These are phyloP conservation scores for Mustela nigripes DNA, from an alignment of 2,113 vertebrate genomes.

Conservation along the genomic window DNA sequence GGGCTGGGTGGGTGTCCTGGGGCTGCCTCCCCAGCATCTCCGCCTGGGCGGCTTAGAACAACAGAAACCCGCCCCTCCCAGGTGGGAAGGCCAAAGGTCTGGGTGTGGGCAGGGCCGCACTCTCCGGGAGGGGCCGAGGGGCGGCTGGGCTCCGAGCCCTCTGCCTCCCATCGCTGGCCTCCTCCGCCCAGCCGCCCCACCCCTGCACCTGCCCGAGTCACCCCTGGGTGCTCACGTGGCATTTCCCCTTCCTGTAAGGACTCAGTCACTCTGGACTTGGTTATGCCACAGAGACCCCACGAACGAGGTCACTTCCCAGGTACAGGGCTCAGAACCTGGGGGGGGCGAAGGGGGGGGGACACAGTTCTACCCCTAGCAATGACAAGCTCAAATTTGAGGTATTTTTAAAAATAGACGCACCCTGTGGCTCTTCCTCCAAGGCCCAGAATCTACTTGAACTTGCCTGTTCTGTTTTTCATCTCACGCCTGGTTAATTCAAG, in stretches of 20 bases:
- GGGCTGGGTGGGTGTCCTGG: accelerated
- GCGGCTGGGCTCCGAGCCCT: background rate
- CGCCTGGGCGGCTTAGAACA: background rate
- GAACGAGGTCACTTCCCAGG: too few relatives aligned
- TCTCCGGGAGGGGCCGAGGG: accelerated
- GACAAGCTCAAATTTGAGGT: accelerated
- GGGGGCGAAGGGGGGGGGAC: accelerated
- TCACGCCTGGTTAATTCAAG: background rate
- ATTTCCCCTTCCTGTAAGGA: background rate
- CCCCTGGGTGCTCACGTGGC: background rate
- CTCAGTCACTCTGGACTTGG: too few relatives aligned
- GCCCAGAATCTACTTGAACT: too few relatives aligned
- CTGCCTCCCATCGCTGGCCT: background rate
- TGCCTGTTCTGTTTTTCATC: accelerated
- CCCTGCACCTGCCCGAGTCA: background rate
- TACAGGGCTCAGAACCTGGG: background rate
- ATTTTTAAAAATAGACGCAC: accelerated
- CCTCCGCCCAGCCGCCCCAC: background rate
- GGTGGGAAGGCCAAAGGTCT: too few relatives aligned
- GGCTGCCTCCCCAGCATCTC: accelerated
- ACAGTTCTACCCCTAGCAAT: too few relatives aligned
- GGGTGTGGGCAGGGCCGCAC: accelerated
- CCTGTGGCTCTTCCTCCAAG: accelerated
- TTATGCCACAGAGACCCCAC: accelerated
- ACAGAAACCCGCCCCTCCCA: accelerated